A percentile compares a stretch with the other conserved stretches of the same genome.
These are phyloP conservation scores for Philypnodon macrostomus DNA, from an alignment of 2,797 vertebrate genomes.

Conservation along the genomic window DNA sequence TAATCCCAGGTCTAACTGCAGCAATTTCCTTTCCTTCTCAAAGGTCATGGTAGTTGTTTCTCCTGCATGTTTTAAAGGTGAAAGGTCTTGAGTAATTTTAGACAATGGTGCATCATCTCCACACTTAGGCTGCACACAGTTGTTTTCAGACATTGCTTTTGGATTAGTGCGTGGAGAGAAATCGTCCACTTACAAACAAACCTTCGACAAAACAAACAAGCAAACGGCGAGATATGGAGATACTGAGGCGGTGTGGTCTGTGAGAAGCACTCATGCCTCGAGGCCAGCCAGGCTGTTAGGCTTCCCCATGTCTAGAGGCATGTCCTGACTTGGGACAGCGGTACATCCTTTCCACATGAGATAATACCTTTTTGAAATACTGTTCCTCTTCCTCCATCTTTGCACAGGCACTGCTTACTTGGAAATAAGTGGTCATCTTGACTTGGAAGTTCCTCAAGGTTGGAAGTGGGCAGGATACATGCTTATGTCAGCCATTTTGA, in stretches of 20 bases:
- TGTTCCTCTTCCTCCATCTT: slow-evolving; percentile 30
- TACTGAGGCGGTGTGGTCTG: slow-evolving; percentile 5
- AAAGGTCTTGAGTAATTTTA: slow-evolving; percentile 15
- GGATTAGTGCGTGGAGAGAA: slow-evolving; percentile 9
- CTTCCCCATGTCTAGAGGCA: slow-evolving; percentile 45
- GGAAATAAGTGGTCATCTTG: slow-evolving; percentile 6
- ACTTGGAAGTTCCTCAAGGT: too few relatives aligned
- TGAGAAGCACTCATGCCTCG: slow-evolving; percentile 44
- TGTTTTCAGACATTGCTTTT: slow-evolving; percentile 1
- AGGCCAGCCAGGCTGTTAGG: slow-evolving; percentile 50
- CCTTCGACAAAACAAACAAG: slow-evolving; percentile 15
- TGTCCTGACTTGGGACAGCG: slow-evolving; percentile 51
- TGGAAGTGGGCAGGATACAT: too few relatives aligned
- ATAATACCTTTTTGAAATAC: slow-evolving; percentile 47
- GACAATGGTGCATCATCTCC: neutral
- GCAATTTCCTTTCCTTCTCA: neutral
- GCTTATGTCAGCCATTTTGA: neutral
- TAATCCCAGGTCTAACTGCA: neutral
- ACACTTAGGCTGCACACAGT: neutral
- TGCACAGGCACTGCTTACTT: slow-evolving; percentile 2
- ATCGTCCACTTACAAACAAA: slow-evolving; percentile 17
- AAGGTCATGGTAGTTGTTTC: neutral
- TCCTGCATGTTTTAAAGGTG: slow-evolving; percentile 13
- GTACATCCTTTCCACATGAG: slow-evolving; percentile 64
- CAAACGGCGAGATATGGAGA: slow-evolving; percentile 19